phyloP scores from a whole-genome alignment of 2,797 vertebrate species.

The Coracias cyanogaster region DNA sequence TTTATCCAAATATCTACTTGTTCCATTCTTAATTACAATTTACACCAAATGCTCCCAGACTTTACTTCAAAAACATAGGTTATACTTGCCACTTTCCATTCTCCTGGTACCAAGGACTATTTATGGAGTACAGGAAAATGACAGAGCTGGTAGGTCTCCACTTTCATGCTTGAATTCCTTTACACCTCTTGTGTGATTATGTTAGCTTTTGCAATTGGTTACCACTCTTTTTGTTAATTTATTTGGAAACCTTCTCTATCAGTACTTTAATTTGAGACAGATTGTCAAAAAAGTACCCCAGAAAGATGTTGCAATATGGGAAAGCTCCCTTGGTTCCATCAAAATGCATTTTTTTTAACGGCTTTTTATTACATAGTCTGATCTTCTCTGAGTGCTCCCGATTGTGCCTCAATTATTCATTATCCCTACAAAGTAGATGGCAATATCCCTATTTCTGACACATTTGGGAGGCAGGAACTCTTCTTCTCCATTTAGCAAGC shows the following conservation, averaged over 20 bases:
- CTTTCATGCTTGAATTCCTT: background rate
- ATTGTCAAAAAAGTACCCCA: background rate
- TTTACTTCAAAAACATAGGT: background rate
- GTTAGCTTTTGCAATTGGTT: background rate
- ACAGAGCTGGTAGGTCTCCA: background rate
- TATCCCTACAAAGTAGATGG: background rate
- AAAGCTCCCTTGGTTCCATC: background rate
- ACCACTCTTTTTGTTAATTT: background rate
- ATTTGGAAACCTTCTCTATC: background rate
- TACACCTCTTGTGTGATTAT: background rate
- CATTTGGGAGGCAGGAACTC: background rate
- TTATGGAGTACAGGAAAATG: background rate
- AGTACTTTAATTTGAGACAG: background rate
- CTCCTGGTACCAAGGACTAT: background rate
- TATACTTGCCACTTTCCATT: background rate
- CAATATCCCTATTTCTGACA: background rate
- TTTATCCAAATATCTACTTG: background rate
- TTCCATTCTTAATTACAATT: conserved; percentile 8
- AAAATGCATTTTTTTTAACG: background rate
- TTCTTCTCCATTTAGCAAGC: background rate
- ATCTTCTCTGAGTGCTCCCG: background rate
- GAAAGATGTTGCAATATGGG: background rate
- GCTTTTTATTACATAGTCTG: background rate
- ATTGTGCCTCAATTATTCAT: background rate
- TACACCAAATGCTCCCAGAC: background rate